Conservation (phyloP, 2,888 invertebrate species). For the Ennomos fuscantarius region DNA sequence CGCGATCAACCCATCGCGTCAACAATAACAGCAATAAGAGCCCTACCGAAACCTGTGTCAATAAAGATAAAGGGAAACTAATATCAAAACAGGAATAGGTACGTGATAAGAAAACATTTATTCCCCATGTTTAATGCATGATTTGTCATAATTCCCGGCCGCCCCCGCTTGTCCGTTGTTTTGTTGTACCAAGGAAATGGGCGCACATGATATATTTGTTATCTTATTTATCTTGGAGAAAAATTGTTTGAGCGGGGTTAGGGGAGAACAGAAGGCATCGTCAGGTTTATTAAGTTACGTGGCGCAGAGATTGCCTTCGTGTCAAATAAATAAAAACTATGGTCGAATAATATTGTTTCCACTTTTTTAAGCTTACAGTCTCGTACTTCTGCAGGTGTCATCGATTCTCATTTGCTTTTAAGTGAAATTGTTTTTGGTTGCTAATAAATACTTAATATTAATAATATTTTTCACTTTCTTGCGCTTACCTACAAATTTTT, state of each 20-base stretch:
- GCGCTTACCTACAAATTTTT: too few species aligned
- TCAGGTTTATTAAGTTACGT: conserved; percentile 46
- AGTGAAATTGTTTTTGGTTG: too few species aligned
- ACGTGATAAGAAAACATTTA: conserved; percentile 86
- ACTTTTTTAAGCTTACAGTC: too few species aligned
- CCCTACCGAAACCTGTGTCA: conserved; percentile 80
- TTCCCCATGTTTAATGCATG: conserved; percentile 86
- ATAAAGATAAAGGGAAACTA: conserved; percentile 85
- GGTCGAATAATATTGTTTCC: too few species aligned
- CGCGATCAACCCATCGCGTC: conserved; percentile 57
- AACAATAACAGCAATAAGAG: conserved; percentile 71
- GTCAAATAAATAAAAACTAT: too few species aligned
- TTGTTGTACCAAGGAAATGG: conserved; percentile 79
- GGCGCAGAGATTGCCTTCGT: conserved; percentile 54
- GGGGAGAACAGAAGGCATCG: conserved; percentile 29
- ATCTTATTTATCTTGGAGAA: conserved; percentile 81
- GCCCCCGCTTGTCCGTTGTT: conserved; percentile 77
- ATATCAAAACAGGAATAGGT: conserved; percentile 84
- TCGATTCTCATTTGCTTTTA: too few species aligned
- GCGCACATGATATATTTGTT: conserved; percentile 79
- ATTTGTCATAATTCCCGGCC: conserved; percentile 84
- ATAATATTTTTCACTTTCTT: too few species aligned
- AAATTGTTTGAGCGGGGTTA: conserved; percentile 67
- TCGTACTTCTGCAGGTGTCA: too few species aligned
- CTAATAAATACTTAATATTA: too few species aligned